Evolutionary conservation across 1,140 invertebrate genomes (phyloP), one percentile per base, ranked within the genome.

Genomic region (Delia radicum): DNA sequence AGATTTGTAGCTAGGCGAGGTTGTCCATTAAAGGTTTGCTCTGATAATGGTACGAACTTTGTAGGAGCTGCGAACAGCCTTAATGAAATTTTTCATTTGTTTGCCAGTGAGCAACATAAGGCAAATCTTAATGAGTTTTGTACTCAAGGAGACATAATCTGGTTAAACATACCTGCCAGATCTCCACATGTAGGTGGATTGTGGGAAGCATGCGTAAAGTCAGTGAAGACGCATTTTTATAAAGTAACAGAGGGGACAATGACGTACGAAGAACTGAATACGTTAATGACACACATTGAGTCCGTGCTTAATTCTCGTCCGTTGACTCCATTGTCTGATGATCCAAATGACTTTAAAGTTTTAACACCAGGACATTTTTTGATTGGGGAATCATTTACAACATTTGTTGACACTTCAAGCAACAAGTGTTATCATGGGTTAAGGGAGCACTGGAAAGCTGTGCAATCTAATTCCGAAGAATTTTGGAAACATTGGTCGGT

Each of bases 31-130:
- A 12, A 77, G 75, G 13, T 87, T 0, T 79, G 77, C 27, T 84
- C 76, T 0, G 84, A 87, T 48, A 81, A 82, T 71, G 85, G 78
- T 0, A 87, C 82, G 0, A 87, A 84, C 73, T 85, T 87, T 73
- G 73, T 80, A 0, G 80, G 82, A 12, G 82, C 75, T 46, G 61
- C 18, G 2, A 76, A 76, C 15, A 37, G 33, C 2, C 13, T 78
- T 21, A 21, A 21, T 12, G 77, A 78, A 27, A 3, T 77, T 12
- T 31, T 65, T 8, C 24, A 73, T 8, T 12, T 75, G 18, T 48
- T 77, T 13, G 13, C 21, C 1, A 65, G 37, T 10, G 18, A 46
- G 1, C 2, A 24, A 3, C 27, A 31, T 12, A n/a, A 71, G 42
- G 48, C 12, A 61, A 3, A 63, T 1, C 5, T 77, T 6, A 3